Percentiles rank a stretch among this genome's conserved stretches.
Conservation (phyloP, 2,797 vertebrate species). For the Dermochelys coriacea region DNA sequence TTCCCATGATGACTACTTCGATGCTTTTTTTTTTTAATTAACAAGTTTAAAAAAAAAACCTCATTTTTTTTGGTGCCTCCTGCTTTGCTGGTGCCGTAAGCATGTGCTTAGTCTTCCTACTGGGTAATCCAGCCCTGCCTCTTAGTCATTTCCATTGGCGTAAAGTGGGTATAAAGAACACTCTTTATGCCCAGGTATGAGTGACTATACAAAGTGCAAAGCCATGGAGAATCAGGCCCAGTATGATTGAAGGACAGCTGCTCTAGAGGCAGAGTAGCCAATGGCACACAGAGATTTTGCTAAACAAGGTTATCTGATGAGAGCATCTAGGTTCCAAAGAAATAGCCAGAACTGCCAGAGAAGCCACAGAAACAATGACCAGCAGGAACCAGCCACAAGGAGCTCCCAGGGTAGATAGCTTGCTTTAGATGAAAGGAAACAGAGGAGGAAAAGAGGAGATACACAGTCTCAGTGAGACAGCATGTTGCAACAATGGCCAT, state of each 20-base stretch:
- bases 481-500: neutral
- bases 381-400: neutral
- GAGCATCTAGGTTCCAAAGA: neutral
- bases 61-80: too few relatives aligned
- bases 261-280: neutral
- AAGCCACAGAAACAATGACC: neutral
- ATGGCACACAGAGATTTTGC: neutral
- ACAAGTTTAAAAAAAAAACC: too few relatives aligned
- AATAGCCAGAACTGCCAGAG: neutral
- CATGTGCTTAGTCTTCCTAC: too few relatives aligned
- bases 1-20: too few relatives aligned
- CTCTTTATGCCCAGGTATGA: neutral
- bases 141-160: neutral
- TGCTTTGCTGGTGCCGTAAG: too few relatives aligned
- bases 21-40: too few relatives aligned
- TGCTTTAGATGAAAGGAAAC: neutral
- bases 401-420: neutral
- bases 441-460: neutral
- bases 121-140: neutral
- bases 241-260: neutral
- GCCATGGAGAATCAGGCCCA: neutral
- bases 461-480: accelerated
- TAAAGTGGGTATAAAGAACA: neutral
- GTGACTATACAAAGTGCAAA: neutral
- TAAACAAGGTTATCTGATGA: neutral